phyloP scores from a whole-genome alignment of 2,113 vertebrate genomes.

The Bubo blakistoni region DNA sequence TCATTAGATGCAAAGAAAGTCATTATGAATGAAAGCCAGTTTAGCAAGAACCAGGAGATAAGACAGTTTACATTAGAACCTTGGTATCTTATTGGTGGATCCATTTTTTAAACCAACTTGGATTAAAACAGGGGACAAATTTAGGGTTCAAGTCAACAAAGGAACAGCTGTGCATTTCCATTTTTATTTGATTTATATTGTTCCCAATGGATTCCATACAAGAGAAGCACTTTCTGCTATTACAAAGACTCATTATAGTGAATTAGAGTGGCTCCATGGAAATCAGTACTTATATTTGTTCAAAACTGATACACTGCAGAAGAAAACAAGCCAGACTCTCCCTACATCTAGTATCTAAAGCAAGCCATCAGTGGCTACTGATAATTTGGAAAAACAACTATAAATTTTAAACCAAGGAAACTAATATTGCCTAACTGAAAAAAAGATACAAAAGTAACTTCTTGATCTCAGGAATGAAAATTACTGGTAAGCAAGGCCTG shows the following conservation, averaged over 20 bases:
- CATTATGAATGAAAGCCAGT: background rate
- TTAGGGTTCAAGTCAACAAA: slow-evolving; percentile 3
- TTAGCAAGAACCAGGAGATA: background rate
- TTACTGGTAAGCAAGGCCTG: background rate
- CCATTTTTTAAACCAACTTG: background rate
- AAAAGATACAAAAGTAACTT: background rate
- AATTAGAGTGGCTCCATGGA: background rate
- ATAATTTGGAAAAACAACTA: background rate
- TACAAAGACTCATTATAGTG: background rate
- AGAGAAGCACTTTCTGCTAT: slow-evolving; percentile 12
- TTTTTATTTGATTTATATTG: background rate
- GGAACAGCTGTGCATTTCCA: background rate
- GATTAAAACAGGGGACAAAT: background rate
- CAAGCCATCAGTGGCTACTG: background rate
- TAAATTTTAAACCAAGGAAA: background rate
- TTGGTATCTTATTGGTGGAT: background rate
- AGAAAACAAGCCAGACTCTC: background rate
- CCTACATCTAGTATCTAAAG: background rate
- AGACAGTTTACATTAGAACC: background rate
- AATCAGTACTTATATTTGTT: background rate
- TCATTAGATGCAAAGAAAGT: background rate
- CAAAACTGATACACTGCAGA: background rate
- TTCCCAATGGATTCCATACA: background rate
- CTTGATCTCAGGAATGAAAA: background rate
- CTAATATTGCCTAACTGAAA: background rate